Evolutionary conservation across 35 echinoderm and acorn worm genomes (phyloP), one percentile per base, ranked within the genome.

Genomic region (Heliocidaris erythrogramma): DNA sequence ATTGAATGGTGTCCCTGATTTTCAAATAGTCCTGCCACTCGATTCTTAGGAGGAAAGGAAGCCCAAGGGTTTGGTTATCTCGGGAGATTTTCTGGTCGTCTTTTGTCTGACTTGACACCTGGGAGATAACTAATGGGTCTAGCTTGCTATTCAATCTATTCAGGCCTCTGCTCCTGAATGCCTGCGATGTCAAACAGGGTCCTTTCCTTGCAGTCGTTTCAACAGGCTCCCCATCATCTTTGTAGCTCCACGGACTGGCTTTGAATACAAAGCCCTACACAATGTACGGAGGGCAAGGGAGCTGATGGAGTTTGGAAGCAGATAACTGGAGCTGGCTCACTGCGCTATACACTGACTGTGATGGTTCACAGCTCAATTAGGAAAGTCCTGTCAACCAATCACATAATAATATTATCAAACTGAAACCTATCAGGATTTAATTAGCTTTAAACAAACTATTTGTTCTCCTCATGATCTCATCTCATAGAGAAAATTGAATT

Each of bases 81-180:
- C 91, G 5, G 91, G 91, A 92, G 91, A 92, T 92, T 92, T 92
- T 92, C 91, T 52, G 91, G 47, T 92, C 21, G 9, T 49, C 87
- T n/a, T 52, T 92, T 92, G 91, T 92, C 91, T 48, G 31, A 30
- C 48, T 92, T 92, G 91, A 92, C 91, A 92, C 91, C 91, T 92
- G 91, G 91, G 91, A 92, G 91, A 92, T 92, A 92, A 92, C 91
- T 92, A 92, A 92, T 92, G 91, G 91, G 91, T 92, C 91, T 92
- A 92, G 48, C 91, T 92, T 89, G 31, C 50, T 48, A 13, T 92
- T 92, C 48, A 32, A 92, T 59, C 91, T 92, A 92, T 92, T 92
- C 91, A 92, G 91, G 18, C 47, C 49, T 30, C 49, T 48, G n/a
- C 49, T 59, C 50, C 49, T 59, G 29, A 92, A 59, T 92, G 49